phyloP scores from a whole-genome alignment of 2,113 vertebrate species.

The Pelvicachromis taeniatus region DNA sequence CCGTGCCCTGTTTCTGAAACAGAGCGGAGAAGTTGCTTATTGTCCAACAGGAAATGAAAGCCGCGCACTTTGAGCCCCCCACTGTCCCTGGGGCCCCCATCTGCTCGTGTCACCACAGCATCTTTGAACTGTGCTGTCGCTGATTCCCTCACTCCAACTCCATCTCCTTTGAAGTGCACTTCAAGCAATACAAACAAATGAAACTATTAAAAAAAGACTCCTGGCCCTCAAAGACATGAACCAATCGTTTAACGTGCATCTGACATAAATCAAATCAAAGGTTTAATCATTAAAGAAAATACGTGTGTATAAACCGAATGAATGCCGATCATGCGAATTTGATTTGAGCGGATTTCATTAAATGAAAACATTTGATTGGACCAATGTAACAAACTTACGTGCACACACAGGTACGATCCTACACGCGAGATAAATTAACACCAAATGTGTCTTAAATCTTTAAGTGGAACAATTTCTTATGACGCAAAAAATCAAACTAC shows the following conservation, averaged over 20 bases:
- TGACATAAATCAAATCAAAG: no score
- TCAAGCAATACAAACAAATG: background rate
- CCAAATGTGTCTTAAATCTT: background rate
- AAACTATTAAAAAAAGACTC: background rate
- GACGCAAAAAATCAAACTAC: background rate
- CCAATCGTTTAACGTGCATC: no score
- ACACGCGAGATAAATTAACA: background rate
- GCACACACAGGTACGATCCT: background rate
- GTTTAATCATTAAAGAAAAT: no score
- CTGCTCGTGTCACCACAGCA: background rate
- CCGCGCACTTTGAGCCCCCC: background rate
- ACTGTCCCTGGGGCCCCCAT: slow-evolving; percentile 26
- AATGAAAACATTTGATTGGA: background rate
- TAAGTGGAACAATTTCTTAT: background rate
- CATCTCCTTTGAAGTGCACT: background rate
- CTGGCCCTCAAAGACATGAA: background rate
- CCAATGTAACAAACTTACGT: background rate
- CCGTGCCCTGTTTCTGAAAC: background rate
- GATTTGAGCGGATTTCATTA: background rate
- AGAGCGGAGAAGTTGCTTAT: background rate
- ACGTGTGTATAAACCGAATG: no score
- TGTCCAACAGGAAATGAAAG: slow-evolving; percentile 32
- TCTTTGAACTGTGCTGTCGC: background rate
- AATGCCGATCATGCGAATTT: background rate
- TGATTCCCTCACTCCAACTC: background rate